Evolutionary conservation across 2,888 invertebrate genomes (phyloP).

Genomic region (Drosophila merina): DNA sequence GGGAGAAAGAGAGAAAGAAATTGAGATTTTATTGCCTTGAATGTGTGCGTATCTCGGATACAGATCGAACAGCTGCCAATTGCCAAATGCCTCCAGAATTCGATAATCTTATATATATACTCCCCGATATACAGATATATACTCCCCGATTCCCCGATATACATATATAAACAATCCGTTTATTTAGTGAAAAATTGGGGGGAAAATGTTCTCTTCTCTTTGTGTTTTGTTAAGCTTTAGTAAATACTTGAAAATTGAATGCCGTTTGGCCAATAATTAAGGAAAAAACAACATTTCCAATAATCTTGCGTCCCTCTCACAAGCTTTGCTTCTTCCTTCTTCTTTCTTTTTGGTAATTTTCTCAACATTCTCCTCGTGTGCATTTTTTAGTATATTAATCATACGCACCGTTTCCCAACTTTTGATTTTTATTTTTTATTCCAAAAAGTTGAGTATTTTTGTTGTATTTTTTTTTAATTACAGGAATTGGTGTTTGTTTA

Average conservation of each 20-base stretch:
- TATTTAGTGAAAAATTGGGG: constrained; percentile 66
- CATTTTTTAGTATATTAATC: constrained; percentile 68
- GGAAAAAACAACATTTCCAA: constrained; percentile 63
- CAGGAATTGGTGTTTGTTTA: neutral
- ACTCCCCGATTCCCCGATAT: neutral
- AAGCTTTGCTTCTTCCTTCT: constrained; percentile 4
- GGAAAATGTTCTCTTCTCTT: constrained; percentile 33
- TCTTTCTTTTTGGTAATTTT: constrained; percentile 14
- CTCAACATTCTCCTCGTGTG: constrained; percentile 7
- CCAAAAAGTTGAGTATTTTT: too few relatives aligned
- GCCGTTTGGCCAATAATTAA: constrained; percentile 76
- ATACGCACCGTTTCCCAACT: constrained; percentile 65
- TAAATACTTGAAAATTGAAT: constrained; percentile 78
- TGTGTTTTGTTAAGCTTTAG: constrained; percentile 74
- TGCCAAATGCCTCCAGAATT: constrained; percentile 43
- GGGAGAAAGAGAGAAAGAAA: neutral
- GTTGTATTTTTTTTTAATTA: constrained; percentile 6
- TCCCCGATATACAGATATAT: neutral
- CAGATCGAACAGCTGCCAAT: constrained; percentile 50
- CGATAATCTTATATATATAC: constrained; percentile 31
- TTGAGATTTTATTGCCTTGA: constrained; percentile 25
- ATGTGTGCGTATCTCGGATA: constrained; percentile 31
- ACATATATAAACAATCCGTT: constrained; percentile 34
- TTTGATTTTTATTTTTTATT: constrained; percentile 31
- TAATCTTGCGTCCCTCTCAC: neutral